These are phyloP conservation scores for Pavo muticus DNA, from an alignment of 2,113 vertebrate species.

Conservation along the genomic window DNA sequence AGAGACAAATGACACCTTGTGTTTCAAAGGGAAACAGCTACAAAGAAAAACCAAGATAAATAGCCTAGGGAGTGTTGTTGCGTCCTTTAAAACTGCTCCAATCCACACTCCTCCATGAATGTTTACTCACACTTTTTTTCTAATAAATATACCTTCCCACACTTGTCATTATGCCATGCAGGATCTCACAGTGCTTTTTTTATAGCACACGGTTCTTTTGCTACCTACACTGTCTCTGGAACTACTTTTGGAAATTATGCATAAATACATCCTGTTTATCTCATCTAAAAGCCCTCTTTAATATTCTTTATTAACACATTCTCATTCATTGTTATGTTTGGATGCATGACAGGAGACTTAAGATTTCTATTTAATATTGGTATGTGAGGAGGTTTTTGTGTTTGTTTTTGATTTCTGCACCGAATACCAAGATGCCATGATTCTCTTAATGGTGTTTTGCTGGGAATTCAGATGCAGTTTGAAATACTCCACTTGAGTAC, in stretches of 20 bases:
- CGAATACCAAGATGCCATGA: not conserved
- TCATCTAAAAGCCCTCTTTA: not conserved
- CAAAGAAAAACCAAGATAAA: not conserved
- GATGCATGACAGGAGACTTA: not conserved
- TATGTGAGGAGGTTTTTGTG: not conserved
- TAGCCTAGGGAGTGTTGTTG: not conserved
- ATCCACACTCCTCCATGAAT: not conserved
- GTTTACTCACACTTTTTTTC: not conserved
- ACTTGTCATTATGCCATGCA: not conserved
- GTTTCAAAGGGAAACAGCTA: not conserved
- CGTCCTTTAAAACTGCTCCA: not conserved
- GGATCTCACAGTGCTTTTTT: conserved; percentile 8
- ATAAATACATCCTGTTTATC: conserved; percentile 50
- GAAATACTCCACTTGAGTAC: not conserved
- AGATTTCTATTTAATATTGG: not conserved
- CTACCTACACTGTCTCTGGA: conserved; percentile 33
- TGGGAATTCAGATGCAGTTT: not conserved
- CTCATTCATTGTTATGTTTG: not conserved
- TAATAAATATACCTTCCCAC: conserved; percentile 44
- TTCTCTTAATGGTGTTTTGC: not conserved
- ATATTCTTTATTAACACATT: conserved; percentile 25
- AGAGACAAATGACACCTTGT: not conserved
- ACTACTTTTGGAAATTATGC: conserved; percentile 33
- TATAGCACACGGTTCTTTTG: conserved; percentile 20
- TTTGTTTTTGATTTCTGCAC: not conserved